A percentile compares a stretch with the other conserved stretches of the same genome.
Conservation (phyloP, 2,797 vertebrate species). For the Oreortyx pictus region DNA sequence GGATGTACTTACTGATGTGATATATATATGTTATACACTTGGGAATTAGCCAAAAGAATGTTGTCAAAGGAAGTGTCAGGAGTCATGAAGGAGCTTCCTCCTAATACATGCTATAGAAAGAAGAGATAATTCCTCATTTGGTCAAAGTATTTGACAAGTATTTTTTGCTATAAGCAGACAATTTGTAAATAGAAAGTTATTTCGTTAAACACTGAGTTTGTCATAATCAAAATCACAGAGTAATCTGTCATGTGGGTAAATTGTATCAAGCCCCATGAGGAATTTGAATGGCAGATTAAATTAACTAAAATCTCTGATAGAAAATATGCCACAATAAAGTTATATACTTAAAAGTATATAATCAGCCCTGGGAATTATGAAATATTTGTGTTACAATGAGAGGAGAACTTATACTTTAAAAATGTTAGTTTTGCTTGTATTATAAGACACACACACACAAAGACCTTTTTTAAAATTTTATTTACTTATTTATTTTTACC, state of each 20-base stretch:
- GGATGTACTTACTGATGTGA: too few species aligned
- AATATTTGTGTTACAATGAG: neutral
- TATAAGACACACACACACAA: neutral
- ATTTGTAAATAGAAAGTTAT: neutral
- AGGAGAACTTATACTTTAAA: neutral
- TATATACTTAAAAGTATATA: neutral
- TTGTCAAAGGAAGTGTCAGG: neutral
- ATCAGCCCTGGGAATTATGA: neutral
- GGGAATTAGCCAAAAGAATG: neutral
- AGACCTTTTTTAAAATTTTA: too few species aligned
- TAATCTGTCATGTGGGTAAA: conserved; percentile 9
- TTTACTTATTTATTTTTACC: neutral
- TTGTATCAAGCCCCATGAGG: neutral
- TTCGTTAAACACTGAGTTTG: neutral
- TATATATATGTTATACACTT: too few species aligned
- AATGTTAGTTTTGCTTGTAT: neutral
- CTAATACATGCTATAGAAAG: neutral
- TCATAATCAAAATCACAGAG: neutral
- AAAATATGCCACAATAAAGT: neutral
- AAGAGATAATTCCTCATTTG: neutral
- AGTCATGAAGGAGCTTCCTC: neutral
- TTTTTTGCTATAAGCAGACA: neutral
- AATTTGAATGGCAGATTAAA: neutral
- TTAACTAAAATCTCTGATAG: neutral
- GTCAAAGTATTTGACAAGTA: neutral